Evolutionary conservation across 2,888 invertebrate species (phyloP), one percentile per base, ranked within the genome.

Genomic region (Ischnura elegans): DNA sequence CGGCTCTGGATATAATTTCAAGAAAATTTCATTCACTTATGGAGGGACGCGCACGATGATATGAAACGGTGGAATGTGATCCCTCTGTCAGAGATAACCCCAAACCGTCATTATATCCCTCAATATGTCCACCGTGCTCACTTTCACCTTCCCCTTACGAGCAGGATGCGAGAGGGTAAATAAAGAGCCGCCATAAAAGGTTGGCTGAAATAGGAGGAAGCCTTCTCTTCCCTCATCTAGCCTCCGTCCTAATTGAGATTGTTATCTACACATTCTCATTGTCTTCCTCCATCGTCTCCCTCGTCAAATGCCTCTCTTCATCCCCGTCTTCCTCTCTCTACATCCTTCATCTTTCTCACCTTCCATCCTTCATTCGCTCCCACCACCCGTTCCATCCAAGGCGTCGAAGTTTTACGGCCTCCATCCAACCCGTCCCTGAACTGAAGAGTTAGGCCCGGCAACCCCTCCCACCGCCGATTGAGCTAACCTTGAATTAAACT

Each of bases 231-330:
- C 76, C 76, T 25, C 76, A 76, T 36, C 76, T 76, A 76, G 29
- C 36, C 66, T 76, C 36, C 36, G 76, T 76, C 76, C 76, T 76
- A 76, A 76, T 76, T 76, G 76, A 76, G 76, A 76, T 76, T 76
- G 76, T 76, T 76, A 76, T 76, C 76, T 76, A 76, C 4, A 29
- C 36, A 36, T 76, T 10, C 36, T 25, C 76, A 76, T 76, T 76
- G 76, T 36, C 13, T 36, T 29, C 36, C 36, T 66, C n/a, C n/a
- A n/a, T n/a, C n/a, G 10, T 76, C 36, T 76, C 76, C 36, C 21
- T 76, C 76, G 10, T 76, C 36, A 2, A 29, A 8, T 4, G 36
- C 76, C 76, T 61, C 25, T 2, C 76, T 10, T 76, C 36, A 1
- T 76, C 16, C 76, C 21, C 61, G 10, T 66, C 66, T n/a, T 13